A percentile compares a stretch with the other conserved stretches of the same genome.
Evolutionary conservation across 92 coral and sea anemone species (phyloP).

Genomic region (Epizoanthus illoricatus): DNA sequence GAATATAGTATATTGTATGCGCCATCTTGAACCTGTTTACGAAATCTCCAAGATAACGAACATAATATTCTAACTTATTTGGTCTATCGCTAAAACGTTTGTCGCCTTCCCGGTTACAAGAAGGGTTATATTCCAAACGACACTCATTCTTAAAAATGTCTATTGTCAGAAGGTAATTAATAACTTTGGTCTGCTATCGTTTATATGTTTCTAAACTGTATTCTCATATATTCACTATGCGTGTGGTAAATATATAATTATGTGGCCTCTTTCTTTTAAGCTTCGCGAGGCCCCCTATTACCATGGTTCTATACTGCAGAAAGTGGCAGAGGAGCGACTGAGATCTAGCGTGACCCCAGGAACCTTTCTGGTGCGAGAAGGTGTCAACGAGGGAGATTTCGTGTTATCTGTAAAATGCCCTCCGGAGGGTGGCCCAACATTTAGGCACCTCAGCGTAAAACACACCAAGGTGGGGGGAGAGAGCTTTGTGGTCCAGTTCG

Average conservation of each 20-base stretch:
- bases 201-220: neutral
- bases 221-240: neutral
- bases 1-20: too few relatives aligned
- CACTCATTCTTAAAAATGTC: too few relatives aligned
- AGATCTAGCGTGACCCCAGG: slow-evolving; percentile 66
- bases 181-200: neutral
- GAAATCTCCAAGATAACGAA: too few relatives aligned
- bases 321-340: slow-evolving; percentile 79
- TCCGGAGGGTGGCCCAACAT: slow-evolving; percentile 79
- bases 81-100: too few relatives aligned
- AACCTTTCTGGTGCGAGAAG: slow-evolving; percentile 87
- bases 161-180: too few relatives aligned
- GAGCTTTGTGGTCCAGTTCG: slow-evolving; percentile 58
- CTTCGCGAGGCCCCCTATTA: slow-evolving; percentile 68
- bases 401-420: slow-evolving; percentile 66
- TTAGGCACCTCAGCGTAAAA: slow-evolving; percentile 77
- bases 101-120: too few relatives aligned
- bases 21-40: too few relatives aligned
- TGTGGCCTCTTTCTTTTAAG: slow-evolving; percentile 32
- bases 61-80: too few relatives aligned
- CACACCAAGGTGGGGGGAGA: slow-evolving; percentile 52
- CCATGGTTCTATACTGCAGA: slow-evolving; percentile 61
- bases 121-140: too few relatives aligned
- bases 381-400: slow-evolving; percentile 60
- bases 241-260: neutral